These are phyloP conservation scores for Oligia fasciuncula DNA, from an alignment of 2,888 invertebrate genomes.

Conservation along the genomic window DNA sequence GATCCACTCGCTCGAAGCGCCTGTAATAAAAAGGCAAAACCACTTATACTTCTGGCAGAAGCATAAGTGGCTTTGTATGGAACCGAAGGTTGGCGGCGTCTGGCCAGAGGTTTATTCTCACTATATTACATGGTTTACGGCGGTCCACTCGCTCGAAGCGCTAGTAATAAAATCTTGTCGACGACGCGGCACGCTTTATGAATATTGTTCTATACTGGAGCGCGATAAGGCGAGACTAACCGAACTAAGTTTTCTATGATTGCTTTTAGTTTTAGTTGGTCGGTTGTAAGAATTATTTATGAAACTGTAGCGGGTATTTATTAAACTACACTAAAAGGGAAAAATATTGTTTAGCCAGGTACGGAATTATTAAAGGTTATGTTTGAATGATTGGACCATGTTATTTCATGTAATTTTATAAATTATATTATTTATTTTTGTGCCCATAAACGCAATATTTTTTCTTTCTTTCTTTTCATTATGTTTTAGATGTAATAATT, in stretches of 20 bases:
- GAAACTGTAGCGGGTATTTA: background rate
- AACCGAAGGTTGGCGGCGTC: background rate
- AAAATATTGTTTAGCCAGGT: background rate
- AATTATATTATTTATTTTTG: too few species aligned
- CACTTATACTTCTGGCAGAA: background rate
- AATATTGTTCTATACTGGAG: constrained; percentile 79
- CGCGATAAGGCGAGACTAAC: constrained; percentile 81
- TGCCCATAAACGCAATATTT: too few species aligned
- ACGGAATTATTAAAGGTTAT: background rate
- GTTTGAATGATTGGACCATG: background rate
- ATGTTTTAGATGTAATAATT: too few species aligned
- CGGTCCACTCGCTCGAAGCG: constrained; percentile 17
- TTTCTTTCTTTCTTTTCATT: too few species aligned
- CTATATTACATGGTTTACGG: constrained; percentile 57
- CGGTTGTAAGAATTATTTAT: constrained; percentile 24
- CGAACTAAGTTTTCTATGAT: constrained; percentile 66
- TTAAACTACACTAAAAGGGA: background rate
- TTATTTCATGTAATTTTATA: too few species aligned
- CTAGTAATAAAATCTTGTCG: constrained; percentile 87
- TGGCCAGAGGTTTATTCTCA: constrained; percentile 63
- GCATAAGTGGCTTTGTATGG: background rate
- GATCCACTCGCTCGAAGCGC: constrained; percentile 10
- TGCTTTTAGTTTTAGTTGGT: constrained; percentile 48
- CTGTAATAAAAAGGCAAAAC: constrained; percentile 83
- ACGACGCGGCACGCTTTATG: constrained; percentile 80